Evolutionary conservation across 2,888 invertebrate species (phyloP), one percentile per base, ranked within the genome.

Genomic region (Leptinotarsa rubiginosa): DNA sequence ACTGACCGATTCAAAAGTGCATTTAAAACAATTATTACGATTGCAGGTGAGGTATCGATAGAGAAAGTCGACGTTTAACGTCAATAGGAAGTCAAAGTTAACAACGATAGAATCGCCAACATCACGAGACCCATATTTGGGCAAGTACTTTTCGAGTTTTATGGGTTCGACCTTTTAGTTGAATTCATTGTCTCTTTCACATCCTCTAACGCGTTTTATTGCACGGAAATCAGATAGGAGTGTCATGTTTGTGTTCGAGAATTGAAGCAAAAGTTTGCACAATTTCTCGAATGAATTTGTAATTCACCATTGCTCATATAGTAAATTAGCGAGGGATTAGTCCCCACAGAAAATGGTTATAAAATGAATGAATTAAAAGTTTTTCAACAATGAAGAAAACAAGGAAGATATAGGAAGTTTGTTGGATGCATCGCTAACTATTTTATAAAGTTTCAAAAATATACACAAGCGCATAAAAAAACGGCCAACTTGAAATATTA

Each of bases 51-150:
- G 54, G n/a, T 25, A 64, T 70, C 50, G 73, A 70, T 54, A 73
- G 77, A 75, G 75, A 77, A 77, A 77, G 77, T 75, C 54, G n/a
- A 68, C 65, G 25, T 72, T 47, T 47, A 69, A 70, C 56, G 67
- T 54, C 64, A 73, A 73, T 77, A 74, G 77, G 74, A 74, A 73
- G 71, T 77, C 47, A 52, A 50, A 69, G 50, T 64, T 64, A 18
- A 67, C 52, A 56, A 64, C 50, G 41, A 41, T 41, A 41, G 10
- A 41, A 10, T 41, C 41, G 73, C 65, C 73, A 77, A 77, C 69
- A 70, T 69, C 52, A 54, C 62, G 22, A 67, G 62, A 31, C 25
- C 74, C 74, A 74, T 74, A 67, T 74, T 74, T 52, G 74, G 74
- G 62, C 18, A 62, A 15, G 52, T 65, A 62, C 65, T 69, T 73